Evolutionary conservation across 2,888 invertebrate species (phyloP), one percentile per base, ranked within the genome.

Genomic region (Caenorhabditis sp.): DNA sequence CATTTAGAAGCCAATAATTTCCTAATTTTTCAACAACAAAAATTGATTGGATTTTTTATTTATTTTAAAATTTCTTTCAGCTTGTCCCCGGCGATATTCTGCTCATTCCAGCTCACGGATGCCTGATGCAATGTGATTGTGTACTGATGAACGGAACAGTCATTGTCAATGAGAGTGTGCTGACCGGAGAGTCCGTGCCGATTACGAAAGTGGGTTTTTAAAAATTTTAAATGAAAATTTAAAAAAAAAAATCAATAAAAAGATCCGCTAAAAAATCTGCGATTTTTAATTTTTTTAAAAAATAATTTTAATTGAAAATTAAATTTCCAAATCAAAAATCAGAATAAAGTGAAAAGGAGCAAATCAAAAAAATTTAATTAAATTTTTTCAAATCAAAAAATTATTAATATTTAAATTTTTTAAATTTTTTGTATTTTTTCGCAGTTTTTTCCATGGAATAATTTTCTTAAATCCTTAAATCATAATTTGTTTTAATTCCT

Each of bases 111-210:
- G 93, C 95, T 3, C 94, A 95, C 88, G 96, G 96, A 61, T 95
- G 95, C 91, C 94, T 96, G 94, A 87, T 92, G 82, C 93, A 93
- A 62, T 94, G 94, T 93, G 97, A 97, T 92, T 96, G 96, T 18
- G 94, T 96, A 84, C 93, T 97, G 28, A 93, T 97, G 35, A 95
- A 95, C 24, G 97, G 97, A 51, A 95, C 95, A 55, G 96, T 96
- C 90, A 96, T 97, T 87, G 96, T 97, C 78, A 97, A 97, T 92
- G 97, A 97, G 93, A 96, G 96, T 91, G 96, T 97, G 95, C 94
- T 97, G 3, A 97, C 97, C 22, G 96, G 97, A 81, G 97, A 97
- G 93, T 96, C 96, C 92, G 95, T 97, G 3, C 97, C 97, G 2
- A 95, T 97, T 8, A 95, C 96, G 85, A 97, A 97, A 93, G 96